A percentile compares a stretch with the other conserved stretches of the same genome.
Evolutionary conservation across 2,888 invertebrate species (phyloP).

Genomic region (Hirtodrosophila alboralis): DNA sequence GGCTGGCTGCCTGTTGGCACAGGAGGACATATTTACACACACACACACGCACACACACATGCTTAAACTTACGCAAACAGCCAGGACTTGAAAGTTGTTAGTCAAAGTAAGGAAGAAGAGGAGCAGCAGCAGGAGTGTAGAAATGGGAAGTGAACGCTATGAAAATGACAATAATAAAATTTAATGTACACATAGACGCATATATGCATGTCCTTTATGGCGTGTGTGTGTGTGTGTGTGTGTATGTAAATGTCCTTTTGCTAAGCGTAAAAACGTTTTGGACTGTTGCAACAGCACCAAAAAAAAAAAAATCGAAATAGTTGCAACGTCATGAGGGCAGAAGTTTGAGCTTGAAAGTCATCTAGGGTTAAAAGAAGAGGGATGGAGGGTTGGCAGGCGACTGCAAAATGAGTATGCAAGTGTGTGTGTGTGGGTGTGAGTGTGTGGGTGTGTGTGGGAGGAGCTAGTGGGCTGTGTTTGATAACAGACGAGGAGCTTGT

Average conservation of each 20-base stretch:
- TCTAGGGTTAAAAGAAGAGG: constrained; percentile 37
- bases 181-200: constrained; percentile 75
- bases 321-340: constrained; percentile 57
- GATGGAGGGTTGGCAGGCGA: neutral
- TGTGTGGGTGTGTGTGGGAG: constrained; percentile 40
- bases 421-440: constrained; percentile 12
- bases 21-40: constrained; percentile 28
- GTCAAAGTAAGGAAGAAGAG: constrained; percentile 14
- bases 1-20: constrained; percentile 64
- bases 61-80: constrained; percentile 62
- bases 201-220: constrained; percentile 53
- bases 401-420: constrained; percentile 50
- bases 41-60: constrained; percentile 20
- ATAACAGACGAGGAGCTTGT: constrained; percentile 68
- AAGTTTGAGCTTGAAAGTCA: constrained; percentile 70
- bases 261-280: constrained; percentile 76
- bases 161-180: constrained; percentile 80
- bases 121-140: neutral
- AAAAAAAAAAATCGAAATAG: constrained; percentile 26
- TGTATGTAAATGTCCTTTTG: constrained; percentile 71
- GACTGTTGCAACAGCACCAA: constrained; percentile 54
- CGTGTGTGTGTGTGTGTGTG: constrained; percentile 14
- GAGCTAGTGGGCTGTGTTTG: constrained; percentile 8
- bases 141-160: constrained; percentile 41
- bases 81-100: constrained; percentile 63